Percentiles rank a stretch among this genome's conserved stretches.
Evolutionary conservation across 23 tunicate genomes (phyloP).

Genomic region (Trididemnum nubilum): DNA sequence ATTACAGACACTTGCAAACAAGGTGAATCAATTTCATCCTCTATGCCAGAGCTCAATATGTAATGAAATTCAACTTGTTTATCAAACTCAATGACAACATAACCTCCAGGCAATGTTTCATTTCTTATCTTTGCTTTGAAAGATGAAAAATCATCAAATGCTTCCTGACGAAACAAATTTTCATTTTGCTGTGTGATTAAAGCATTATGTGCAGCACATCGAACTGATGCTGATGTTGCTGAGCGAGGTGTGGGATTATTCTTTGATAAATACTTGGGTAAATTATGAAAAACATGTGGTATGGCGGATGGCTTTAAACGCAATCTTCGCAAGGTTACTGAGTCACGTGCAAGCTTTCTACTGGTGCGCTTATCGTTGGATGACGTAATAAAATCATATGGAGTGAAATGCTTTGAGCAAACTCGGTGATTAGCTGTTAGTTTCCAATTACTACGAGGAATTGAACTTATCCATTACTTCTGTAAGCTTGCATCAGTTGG

Average conservation of each 20-base stretch:
- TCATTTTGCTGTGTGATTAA: neutral
- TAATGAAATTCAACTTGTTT: neutral
- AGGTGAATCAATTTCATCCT: neutral
- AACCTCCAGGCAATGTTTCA: neutral
- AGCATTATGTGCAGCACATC: conserved; percentile 1
- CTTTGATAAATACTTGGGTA: conserved; percentile 1
- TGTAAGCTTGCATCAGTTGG: neutral
- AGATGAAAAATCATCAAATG: conserved; percentile 6
- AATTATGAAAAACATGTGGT: neutral
- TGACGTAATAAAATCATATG: neutral
- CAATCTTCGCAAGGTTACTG: neutral
- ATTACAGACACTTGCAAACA: neutral
- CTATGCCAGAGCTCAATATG: neutral
- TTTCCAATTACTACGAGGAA: neutral
- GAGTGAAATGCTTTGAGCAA: neutral
- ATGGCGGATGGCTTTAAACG: conserved; percentile 12
- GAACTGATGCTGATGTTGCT: neutral
- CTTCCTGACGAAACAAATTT: too few species aligned
- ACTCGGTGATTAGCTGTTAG: neutral
- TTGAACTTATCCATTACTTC: neutral
- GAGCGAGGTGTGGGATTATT: neutral
- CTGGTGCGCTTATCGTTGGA: neutral
- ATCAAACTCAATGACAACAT: neutral
- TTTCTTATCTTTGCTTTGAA: neutral
- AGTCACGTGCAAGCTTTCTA: neutral